Evolutionary conservation across 92 coral and sea anemone genomes (phyloP).

Genomic region (Epizoanthus fatuus): DNA sequence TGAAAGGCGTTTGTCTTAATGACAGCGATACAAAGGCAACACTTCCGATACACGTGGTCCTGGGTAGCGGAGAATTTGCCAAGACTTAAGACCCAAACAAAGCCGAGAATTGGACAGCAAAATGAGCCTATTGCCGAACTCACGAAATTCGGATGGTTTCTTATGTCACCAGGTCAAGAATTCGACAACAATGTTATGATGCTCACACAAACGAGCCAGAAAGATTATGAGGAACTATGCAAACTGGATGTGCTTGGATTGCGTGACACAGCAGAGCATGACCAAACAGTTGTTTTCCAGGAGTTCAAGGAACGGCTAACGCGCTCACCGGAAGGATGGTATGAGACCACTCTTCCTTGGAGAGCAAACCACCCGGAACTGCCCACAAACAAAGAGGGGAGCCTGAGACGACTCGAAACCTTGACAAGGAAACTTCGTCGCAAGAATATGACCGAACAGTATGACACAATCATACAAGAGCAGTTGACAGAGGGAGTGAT

Average conservation of each 20-base stretch:
- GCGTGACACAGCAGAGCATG: slow-evolving; percentile 56
- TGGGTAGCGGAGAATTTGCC: too few species aligned
- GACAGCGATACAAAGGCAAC: too few species aligned
- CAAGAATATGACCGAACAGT: slow-evolving; percentile 49
- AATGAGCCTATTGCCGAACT: slow-evolving; percentile 54
- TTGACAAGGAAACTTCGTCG: slow-evolving; percentile 53
- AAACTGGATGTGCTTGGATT: slow-evolving; percentile 63
- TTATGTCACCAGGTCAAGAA: slow-evolving; percentile 50
- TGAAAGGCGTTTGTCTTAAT: too few species aligned
- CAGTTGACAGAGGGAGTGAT: slow-evolving; percentile 40
- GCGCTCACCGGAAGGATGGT: slow-evolving; percentile 69
- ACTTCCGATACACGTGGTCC: too few species aligned
- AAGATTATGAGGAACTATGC: slow-evolving; percentile 59
- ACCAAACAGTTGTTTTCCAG: slow-evolving; percentile 52
- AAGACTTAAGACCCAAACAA: too few species aligned
- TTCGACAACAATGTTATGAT: slow-evolving; percentile 37
- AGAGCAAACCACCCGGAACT: slow-evolving; percentile 63
- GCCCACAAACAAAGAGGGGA: slow-evolving; percentile 62
- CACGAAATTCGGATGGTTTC: slow-evolving; percentile 62
- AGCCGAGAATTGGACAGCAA: slow-evolving; percentile 15
- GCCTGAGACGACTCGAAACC: slow-evolving; percentile 50
- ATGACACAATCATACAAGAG: slow-evolving; percentile 52
- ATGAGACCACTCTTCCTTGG: slow-evolving; percentile 71
- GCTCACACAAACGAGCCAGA: slow-evolving; percentile 57
- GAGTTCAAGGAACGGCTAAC: slow-evolving; percentile 62